Percentiles rank a stretch among this genome's conserved stretches.
Evolutionary conservation across 2,888 invertebrate genomes (phyloP).

Genomic region (Achlya flavicornis): DNA sequence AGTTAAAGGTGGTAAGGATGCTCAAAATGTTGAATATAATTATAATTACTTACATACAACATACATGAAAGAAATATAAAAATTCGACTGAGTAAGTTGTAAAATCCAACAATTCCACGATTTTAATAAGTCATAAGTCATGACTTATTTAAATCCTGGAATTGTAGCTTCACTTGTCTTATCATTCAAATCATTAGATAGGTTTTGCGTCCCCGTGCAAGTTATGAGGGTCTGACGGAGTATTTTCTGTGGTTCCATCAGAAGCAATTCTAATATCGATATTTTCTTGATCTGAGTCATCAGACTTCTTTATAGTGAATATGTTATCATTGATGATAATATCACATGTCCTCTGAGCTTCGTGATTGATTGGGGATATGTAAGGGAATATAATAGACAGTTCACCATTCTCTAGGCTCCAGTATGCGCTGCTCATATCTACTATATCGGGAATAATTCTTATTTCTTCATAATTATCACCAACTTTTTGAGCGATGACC

Average conservation of each 20-base stretch:
- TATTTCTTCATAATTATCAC: neutral
- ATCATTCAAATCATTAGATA: neutral
- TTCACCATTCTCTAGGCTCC: neutral
- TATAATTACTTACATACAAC: too few relatives aligned
- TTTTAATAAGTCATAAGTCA: too few relatives aligned
- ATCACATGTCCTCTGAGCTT: neutral
- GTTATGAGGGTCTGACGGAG: neutral
- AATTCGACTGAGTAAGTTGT: neutral
- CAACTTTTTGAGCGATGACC: neutral
- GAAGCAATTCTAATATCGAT: neutral
- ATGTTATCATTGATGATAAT: neutral
- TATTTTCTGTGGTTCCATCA: neutral
- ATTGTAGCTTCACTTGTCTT: neutral
- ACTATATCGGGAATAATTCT: conserved; percentile 7
- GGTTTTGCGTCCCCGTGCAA: neutral
- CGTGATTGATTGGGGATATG: neutral
- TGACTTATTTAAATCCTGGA: neutral
- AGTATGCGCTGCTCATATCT: neutral
- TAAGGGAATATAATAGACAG: neutral
- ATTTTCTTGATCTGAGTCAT: neutral
- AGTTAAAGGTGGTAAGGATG: too few relatives aligned
- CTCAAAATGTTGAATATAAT: too few relatives aligned
- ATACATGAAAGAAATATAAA: too few relatives aligned
- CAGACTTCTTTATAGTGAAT: neutral
- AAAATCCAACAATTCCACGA: neutral